A percentile compares a stretch with the other conserved stretches of the same genome.
Conservation (phyloP, 2,797 vertebrate species). For the Gadopsis bispinosus region DNA sequence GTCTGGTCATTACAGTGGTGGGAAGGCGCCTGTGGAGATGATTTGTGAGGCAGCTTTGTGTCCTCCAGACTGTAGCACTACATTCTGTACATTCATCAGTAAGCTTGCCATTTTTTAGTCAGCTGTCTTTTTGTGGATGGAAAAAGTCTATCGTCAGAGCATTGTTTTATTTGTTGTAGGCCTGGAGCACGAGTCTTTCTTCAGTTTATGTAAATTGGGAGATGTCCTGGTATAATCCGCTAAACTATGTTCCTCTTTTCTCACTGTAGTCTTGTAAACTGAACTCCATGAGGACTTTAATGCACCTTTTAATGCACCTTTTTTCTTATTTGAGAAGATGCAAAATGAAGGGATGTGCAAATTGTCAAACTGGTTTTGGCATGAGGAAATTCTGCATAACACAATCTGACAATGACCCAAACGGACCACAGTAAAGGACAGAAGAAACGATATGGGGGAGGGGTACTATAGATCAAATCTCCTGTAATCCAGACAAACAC, state of each 20-base stretch:
- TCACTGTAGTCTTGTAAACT: not conserved
- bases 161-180: not conserved
- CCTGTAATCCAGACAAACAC: conserved; percentile 73
- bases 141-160: not conserved
- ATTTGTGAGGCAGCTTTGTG: not conserved
- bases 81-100: not conserved
- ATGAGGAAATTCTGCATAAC: conserved; percentile 52
- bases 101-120: not conserved
- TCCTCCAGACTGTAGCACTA: not conserved
- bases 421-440: conserved; percentile 80
- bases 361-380: conserved; percentile 75
- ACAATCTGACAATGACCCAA: conserved; percentile 77
- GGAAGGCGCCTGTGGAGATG: not conserved
- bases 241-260: not conserved
- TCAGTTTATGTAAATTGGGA: not conserved
- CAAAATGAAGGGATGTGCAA: conserved; percentile 73
- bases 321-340: not conserved
- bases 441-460: conserved; percentile 42
- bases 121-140: not conserved
- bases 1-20: not conserved
- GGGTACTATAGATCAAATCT: conserved; percentile 62
- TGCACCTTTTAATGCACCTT: not conserved
- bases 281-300: not conserved
- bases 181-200: not conserved
- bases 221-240: conserved; percentile 9